These are phyloP conservation scores for Calyptommatus sinebrachiatus DNA, from an alignment of 2,113 vertebrate genomes.

Conservation along the genomic window DNA sequence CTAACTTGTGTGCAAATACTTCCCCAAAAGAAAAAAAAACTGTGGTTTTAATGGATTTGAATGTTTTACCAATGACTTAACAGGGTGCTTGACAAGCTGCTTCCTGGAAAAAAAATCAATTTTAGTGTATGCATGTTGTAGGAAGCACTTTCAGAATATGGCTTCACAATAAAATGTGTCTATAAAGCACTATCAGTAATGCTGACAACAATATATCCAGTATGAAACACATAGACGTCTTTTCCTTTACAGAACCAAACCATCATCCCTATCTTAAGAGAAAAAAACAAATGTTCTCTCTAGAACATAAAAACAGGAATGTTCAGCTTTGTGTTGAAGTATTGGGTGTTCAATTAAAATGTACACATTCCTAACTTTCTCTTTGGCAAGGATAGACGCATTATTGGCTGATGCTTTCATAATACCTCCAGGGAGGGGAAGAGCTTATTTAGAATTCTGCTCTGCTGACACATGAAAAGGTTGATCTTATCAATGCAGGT, in stretches of 20 bases:
- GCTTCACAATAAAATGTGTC: conserved; percentile 45
- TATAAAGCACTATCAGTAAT: conserved; percentile 41
- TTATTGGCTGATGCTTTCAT: not conserved
- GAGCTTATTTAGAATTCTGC: conserved; percentile 25
- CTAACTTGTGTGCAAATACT: not conserved
- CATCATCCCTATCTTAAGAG: conserved; percentile 22
- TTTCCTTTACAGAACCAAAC: not conserved
- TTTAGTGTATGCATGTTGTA: conserved; percentile 25
- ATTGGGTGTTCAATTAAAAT: not conserved
- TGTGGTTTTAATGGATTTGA: conserved; percentile 27
- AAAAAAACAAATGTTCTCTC: conserved; percentile 14
- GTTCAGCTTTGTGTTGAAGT: not conserved
- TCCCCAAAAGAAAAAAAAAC: not conserved
- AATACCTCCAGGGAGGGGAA: conserved; percentile 4
- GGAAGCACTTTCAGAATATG: conserved; percentile 12
- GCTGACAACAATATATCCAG: conserved; percentile 28
- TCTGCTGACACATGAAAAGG: conserved; percentile 7
- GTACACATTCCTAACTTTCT: not conserved
- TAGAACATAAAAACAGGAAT: not conserved
- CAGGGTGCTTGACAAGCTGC: conserved; percentile 33
- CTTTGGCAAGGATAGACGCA: not conserved
- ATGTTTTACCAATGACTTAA: conserved; percentile 32
- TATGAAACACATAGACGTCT: not conserved
- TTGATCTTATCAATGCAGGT: conserved; percentile 26
- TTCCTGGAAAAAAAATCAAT: conserved; percentile 29